Conservation (phyloP, 2,113 vertebrate species). For the Catagonus wagneri region DNA sequence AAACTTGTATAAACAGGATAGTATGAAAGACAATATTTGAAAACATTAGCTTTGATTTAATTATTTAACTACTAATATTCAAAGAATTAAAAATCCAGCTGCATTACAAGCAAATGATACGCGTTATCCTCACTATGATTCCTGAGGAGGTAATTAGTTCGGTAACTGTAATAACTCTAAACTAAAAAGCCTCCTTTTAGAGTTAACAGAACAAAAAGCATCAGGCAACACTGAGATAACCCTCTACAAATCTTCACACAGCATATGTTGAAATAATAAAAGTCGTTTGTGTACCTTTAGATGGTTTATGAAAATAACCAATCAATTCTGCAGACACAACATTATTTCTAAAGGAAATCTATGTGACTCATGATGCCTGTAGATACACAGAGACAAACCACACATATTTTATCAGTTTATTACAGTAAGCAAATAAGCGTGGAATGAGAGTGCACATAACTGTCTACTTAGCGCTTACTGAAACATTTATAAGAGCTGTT, state of each 20-base stretch:
- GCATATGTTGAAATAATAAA: constrained; percentile 89
- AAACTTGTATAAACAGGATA: not conserved
- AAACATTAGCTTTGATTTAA: constrained; percentile 59
- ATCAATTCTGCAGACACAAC: constrained; percentile 93
- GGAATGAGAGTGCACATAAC: constrained; percentile 93
- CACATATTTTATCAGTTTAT: constrained; percentile 95
- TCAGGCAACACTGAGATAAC: constrained; percentile 78
- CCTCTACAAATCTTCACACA: constrained; percentile 85
- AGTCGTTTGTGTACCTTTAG: constrained; percentile 88
- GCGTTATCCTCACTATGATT: not conserved
- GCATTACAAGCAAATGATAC: constrained; percentile 45
- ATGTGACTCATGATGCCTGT: constrained; percentile 91
- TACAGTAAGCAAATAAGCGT: constrained; percentile 95
- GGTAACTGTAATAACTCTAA: constrained; percentile 58
- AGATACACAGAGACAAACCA: constrained; percentile 91
- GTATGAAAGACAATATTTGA: not conserved
- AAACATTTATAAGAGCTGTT: constrained; percentile 96
- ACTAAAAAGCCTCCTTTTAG: constrained; percentile 71
- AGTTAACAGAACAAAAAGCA: constrained; percentile 82
- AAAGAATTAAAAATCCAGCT: constrained; percentile 61
- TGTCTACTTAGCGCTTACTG: constrained; percentile 92
- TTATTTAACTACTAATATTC: constrained; percentile 47
- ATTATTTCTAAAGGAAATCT: constrained; percentile 94
- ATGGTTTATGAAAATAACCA: constrained; percentile 92
- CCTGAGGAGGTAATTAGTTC: constrained; percentile 31